Base-by-base conservation (phyloP, 2,888 invertebrate genomes). In the Lomographa bimaculata region DNA sequence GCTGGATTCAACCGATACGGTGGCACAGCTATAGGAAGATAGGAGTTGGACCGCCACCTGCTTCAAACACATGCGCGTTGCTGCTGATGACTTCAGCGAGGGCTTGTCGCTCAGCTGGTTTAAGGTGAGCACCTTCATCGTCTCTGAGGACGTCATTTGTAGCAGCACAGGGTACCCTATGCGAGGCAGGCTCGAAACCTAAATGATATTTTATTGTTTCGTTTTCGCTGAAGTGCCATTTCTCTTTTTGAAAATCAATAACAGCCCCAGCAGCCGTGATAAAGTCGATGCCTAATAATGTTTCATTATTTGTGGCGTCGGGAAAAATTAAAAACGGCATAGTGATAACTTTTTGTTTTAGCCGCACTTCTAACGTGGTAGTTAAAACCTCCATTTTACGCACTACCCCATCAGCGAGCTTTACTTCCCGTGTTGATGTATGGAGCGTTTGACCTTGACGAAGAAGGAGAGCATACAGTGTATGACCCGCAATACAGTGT, bases 51-150 rank as follows among this genome's bases (percentile, higher is more conserved):
- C 5, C 28, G 28, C 21, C 23, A 11, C 17, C 21, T 17, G 16
- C 7, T 10, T 10, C 3, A 9, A 25, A 46, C 32, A 43, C 29
- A 25, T 47, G 24, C 28, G 30, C 37, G 37, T 28, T 8, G 1
- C n/a, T 9, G 8, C 5, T 3, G 4, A 28, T 3, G 9, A 28
- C n/a, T 1, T 18, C 2, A 2, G 28, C 18, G 3, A 28, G 28
- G 3, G 18, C 2, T 1, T n/a, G 1, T 1, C 28, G 28, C 1
- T 28, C 28, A 4, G 17, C 4, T 17, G 18, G 10, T 3, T 6
- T 6, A 1, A 28, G 18, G 1, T 18, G 17, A 10, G n/a, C 3
- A 28, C 28, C 18, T 10, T 28, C 10, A 2, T 28, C 28, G 1
- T 28, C 10, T 0, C 28, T 1, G 5, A 28, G 18, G 2, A 28